Evolutionary conservation across 2,888 invertebrate genomes (phyloP).

Genomic region (Eupeodes luniger): DNA sequence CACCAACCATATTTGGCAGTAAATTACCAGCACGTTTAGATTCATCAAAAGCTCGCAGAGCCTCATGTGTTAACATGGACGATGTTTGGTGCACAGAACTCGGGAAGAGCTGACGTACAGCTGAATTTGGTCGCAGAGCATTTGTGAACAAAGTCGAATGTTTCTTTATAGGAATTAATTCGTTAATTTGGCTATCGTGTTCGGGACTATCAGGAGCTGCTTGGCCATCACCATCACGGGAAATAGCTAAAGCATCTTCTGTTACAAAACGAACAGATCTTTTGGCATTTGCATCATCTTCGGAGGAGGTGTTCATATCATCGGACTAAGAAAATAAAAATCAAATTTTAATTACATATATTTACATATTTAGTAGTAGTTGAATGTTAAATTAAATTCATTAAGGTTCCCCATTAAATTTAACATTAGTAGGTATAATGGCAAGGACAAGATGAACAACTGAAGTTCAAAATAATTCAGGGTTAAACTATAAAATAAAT

Average conservation of each 20-base stretch:
- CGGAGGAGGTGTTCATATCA: conserved; percentile 83
- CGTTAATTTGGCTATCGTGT: conserved; percentile 83
- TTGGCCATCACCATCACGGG: conserved; percentile 80
- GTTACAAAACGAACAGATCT: conserved; percentile 89
- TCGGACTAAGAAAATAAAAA: conserved; percentile 79
- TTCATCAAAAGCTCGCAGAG: conserved; percentile 89
- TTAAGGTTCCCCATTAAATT: background rate
- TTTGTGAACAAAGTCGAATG: conserved; percentile 84
- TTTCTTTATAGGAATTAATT: conserved; percentile 83
- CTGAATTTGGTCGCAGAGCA: conserved; percentile 88
- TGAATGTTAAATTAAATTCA: background rate
- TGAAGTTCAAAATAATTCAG: too few species aligned
- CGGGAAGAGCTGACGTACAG: conserved; percentile 93
- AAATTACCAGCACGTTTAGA: conserved; percentile 86
- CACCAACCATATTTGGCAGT: conserved; percentile 82
- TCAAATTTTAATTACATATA: background rate
- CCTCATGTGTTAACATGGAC: conserved; percentile 89
- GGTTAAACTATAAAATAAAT: too few species aligned
- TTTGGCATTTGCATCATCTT: conserved; percentile 85
- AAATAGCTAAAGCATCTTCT: conserved; percentile 81
- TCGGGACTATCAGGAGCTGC: conserved; percentile 80
- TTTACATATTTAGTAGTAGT: background rate
- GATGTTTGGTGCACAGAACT: conserved; percentile 88
- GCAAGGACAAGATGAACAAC: too few species aligned
- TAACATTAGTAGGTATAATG: background rate